Evolutionary conservation across 2,888 invertebrate species (phyloP).

Genomic region (Orchesella flavescens): DNA sequence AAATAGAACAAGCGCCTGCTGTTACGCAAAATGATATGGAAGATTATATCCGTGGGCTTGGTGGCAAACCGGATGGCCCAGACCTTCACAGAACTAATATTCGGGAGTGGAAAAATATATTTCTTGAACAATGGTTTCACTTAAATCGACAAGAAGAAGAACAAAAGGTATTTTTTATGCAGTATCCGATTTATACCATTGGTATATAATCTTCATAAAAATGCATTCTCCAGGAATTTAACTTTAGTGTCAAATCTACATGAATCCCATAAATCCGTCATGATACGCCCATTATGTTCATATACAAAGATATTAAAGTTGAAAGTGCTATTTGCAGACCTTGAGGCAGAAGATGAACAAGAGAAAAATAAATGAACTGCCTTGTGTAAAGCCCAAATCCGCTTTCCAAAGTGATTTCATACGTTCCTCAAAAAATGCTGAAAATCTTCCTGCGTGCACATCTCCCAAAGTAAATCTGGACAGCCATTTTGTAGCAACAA

Average conservation of each 20-base stretch:
- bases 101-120: slow-evolving; percentile 53
- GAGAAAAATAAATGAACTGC: not conserved
- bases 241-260: no score
- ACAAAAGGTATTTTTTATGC: not conserved
- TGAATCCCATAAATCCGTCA: no score
- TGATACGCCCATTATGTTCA: no score
- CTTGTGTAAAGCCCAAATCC: slow-evolving; percentile 2
- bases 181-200: no score
- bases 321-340: not conserved
- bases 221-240: no score
- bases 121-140: slow-evolving; percentile 48
- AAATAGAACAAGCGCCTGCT: slow-evolving; percentile 32
- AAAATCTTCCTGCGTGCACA: slow-evolving; percentile 17
- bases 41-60: slow-evolving; percentile 40
- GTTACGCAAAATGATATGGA: slow-evolving; percentile 49
- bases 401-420: slow-evolving; percentile 22
- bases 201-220: no score
- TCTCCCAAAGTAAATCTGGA: slow-evolving; percentile 45
- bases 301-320: no score
- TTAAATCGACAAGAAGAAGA: slow-evolving; percentile 17
- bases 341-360: not conserved
- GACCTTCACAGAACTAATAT: slow-evolving; percentile 45
- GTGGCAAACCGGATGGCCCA: slow-evolving; percentile 51
- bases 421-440: not conserved
- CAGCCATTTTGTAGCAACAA: slow-evolving; percentile 44